Evolutionary conservation across 35 echinoderm and acorn worm species (phyloP).

Genomic region (Lytechinus variegatus): DNA sequence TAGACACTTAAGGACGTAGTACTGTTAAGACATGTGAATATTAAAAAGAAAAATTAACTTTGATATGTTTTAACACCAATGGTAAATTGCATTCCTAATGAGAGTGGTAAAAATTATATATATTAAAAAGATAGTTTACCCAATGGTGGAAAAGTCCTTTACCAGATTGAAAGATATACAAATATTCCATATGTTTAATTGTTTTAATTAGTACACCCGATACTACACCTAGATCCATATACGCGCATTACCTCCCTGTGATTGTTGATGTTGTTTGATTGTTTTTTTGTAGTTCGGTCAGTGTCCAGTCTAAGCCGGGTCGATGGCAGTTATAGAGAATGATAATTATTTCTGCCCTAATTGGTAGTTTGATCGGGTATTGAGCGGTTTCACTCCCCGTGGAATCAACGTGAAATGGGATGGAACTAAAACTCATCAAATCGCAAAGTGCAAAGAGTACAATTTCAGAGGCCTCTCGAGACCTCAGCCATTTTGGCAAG

Average conservation of each 20-base stretch:
- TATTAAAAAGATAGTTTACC: no score
- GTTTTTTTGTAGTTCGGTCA: not conserved
- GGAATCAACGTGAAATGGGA: not conserved
- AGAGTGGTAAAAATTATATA: no score
- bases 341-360: constrained; percentile 3
- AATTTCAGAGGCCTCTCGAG: not conserved
- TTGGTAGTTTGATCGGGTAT: not conserved
- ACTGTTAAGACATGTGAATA: no score
- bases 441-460: not conserved
- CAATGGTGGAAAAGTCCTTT: no score
- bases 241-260: not conserved
- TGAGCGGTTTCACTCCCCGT: not conserved
- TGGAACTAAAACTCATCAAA: not conserved
- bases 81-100: no score
- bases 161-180: no score
- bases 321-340: not conserved
- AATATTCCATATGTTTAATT: not conserved
- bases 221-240: not conserved
- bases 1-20: no score
- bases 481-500: not conserved
- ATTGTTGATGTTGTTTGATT: not conserved
- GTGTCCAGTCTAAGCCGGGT: not conserved
- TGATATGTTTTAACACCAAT: no score
- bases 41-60: no score
- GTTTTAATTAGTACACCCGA: not conserved